A percentile compares a stretch with the other conserved stretches of the same genome.
phyloP scores from a whole-genome alignment of 2,888 invertebrate genomes.

The Drosophila pseudotakahashii region DNA sequence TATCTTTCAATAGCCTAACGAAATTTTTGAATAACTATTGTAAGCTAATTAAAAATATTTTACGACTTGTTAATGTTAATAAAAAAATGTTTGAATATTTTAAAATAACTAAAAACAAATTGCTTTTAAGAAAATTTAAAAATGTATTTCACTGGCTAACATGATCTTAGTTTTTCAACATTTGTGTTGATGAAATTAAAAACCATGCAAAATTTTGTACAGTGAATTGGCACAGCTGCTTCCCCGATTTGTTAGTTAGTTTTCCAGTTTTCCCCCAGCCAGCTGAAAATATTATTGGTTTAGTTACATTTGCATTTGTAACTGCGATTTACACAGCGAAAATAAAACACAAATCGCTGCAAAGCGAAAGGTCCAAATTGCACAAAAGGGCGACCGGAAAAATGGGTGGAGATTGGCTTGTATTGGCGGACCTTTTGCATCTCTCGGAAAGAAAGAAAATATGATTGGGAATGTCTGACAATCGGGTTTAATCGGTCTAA shows the following conservation, averaged over 20 bases:
- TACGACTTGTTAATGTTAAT: too few species aligned
- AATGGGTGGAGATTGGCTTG: conserved; percentile 19
- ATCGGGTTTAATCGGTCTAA: conserved; percentile 31
- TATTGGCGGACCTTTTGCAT: conserved; percentile 19
- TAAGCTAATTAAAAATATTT: too few species aligned
- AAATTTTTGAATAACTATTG: too few species aligned
- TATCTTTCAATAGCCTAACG: neutral
- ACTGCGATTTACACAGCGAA: conserved; percentile 75
- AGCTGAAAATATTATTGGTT: conserved; percentile 72
- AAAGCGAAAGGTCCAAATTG: conserved; percentile 38
- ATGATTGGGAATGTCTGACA: conserved; percentile 32
- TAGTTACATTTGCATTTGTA: conserved; percentile 79
- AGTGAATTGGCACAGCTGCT: conserved; percentile 17
- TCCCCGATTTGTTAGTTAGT: conserved; percentile 8
- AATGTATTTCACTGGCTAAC: too few species aligned
- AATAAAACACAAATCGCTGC: conserved; percentile 73
- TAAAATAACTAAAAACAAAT: too few species aligned
- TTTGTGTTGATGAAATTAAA: too few species aligned
- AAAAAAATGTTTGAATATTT: too few species aligned
- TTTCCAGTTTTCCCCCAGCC: neutral
- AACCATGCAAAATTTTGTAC: neutral
- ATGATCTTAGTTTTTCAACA: too few species aligned
- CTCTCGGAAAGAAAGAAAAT: conserved; percentile 7
- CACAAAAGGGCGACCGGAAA: conserved; percentile 12
- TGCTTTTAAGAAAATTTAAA: too few species aligned